A percentile compares a stretch with the other conserved stretches of the same genome.
These are phyloP conservation scores for Tyto alba DNA, from an alignment of 2,113 vertebrate species.

Conservation along the genomic window DNA sequence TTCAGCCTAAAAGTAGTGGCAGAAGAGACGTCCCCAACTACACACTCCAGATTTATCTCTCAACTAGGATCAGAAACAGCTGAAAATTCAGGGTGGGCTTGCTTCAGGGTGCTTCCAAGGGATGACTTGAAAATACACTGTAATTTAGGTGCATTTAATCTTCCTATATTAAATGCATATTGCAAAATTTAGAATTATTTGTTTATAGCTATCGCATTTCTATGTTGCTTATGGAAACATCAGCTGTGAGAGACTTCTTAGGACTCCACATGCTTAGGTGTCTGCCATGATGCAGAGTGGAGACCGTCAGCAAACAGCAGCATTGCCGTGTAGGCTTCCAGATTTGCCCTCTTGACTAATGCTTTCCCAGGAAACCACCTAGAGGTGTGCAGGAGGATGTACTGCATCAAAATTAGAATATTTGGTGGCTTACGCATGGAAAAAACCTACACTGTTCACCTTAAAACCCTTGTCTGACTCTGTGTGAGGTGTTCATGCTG, in stretches of 20 bases:
- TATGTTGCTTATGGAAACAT: background rate
- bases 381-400: background rate
- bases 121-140: background rate
- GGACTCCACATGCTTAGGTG: background rate
- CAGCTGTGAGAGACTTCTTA: background rate
- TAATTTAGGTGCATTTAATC: conserved; percentile 53
- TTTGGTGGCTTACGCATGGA: background rate
- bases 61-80: conserved; percentile 33
- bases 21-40: conserved; percentile 23
- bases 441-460: background rate
- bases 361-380: background rate
- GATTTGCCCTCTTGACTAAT: background rate
- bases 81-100: conserved; percentile 38
- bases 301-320: background rate
- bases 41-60: conserved; percentile 8
- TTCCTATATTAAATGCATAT: conserved; percentile 31
- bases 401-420: background rate
- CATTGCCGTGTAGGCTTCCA: background rate
- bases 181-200: conserved; percentile 29
- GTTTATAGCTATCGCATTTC: background rate
- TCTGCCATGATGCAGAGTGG: background rate
- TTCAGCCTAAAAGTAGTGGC: background rate
- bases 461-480: background rate
- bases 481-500: background rate
- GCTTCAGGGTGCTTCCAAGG: conserved; percentile 40